Evolutionary conservation across 2,113 vertebrate genomes (phyloP).

Genomic region (Rissa tridactyla): DNA sequence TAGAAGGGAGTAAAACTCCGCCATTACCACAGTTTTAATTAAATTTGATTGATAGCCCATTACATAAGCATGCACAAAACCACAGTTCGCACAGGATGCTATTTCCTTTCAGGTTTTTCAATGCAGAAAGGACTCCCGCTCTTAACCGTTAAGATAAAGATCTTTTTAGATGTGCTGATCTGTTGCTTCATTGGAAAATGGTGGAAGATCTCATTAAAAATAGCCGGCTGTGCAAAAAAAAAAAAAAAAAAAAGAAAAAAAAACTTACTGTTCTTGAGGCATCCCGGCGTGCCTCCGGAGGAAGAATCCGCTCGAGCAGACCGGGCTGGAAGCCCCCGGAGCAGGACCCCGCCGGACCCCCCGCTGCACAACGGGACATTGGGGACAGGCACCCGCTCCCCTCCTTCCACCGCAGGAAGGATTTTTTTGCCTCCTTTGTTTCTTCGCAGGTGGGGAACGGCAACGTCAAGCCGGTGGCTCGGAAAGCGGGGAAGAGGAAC

Average conservation of each 20-base stretch:
- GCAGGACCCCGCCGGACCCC: accelerated
- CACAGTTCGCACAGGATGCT: not conserved
- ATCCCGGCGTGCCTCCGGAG: not conserved
- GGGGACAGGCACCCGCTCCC: not conserved
- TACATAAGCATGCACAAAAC: not conserved
- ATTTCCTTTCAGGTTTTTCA: not conserved
- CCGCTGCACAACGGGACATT: not conserved
- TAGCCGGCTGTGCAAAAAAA: not conserved
- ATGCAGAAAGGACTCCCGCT: not conserved
- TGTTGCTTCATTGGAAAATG: not conserved
- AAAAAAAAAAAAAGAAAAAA: not conserved
- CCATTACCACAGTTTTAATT: constrained; percentile 1
- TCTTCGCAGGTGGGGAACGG: not conserved
- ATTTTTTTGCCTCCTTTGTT: not conserved
- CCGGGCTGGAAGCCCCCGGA: not conserved
- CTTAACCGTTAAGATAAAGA: constrained; percentile 2
- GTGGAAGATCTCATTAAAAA: not conserved
- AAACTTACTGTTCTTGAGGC: not conserved
- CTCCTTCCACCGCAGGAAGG: not conserved
- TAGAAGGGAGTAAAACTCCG: not conserved
- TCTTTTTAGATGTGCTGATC: not conserved
- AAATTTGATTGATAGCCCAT: constrained; percentile 14
- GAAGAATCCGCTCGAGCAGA: not conserved
- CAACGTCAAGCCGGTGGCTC: not conserved
- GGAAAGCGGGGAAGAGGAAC: not conserved